A percentile compares a stretch with the other conserved stretches of the same genome.
phyloP scores from a whole-genome alignment of 2,888 invertebrate species.

The Cephus nigrinus region DNA sequence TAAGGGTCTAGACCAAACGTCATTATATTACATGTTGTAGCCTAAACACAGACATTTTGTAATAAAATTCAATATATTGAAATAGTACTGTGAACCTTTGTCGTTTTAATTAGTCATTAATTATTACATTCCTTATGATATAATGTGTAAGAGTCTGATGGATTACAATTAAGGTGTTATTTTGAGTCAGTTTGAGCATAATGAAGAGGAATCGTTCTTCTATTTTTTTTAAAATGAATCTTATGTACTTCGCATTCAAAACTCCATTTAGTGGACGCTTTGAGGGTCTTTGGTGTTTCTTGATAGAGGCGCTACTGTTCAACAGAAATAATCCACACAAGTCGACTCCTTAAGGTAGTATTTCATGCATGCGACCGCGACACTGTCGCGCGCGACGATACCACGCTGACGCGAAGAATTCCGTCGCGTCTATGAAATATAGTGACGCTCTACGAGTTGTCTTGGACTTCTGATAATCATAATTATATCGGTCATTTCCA shows the following conservation, averaged over 20 bases:
- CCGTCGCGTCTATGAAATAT: no score
- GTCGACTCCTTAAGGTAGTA: no score
- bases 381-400: no score
- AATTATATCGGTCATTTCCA: no score
- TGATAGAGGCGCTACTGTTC: background rate
- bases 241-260: background rate
- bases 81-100: conserved; percentile 18
- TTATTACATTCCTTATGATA: background rate
- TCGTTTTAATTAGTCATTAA: background rate
- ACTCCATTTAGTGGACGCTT: background rate
- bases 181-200: background rate
- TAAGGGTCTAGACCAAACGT: conserved; percentile 65
- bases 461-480: no score
- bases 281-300: background rate
- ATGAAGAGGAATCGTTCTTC: background rate
- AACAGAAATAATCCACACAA: background rate
- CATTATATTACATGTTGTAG: conserved; percentile 66
- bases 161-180: background rate
- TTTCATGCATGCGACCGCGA: no score
- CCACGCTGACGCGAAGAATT: no score
- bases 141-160: background rate
- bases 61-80: conserved; percentile 65
- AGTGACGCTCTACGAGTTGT: no score
- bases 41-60: conserved; percentile 64
- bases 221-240: background rate